Percentiles rank a stretch among this genome's conserved stretches.
phyloP scores from a whole-genome alignment of 2,888 invertebrate species.

The Leucophora obtusa region DNA sequence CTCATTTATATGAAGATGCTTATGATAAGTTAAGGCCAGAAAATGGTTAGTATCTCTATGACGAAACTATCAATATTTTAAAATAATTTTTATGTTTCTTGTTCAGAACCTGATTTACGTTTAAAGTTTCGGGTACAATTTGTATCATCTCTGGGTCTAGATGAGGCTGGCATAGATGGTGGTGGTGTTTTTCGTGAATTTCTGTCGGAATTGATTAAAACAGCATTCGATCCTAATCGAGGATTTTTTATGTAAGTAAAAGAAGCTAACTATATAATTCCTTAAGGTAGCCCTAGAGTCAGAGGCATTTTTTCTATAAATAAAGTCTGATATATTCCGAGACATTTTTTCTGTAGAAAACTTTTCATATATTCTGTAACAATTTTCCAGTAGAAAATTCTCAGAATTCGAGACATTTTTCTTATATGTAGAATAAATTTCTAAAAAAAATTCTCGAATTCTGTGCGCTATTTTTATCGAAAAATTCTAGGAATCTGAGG shows the following conservation, averaged over 20 bases:
- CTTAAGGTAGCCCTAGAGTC: no score
- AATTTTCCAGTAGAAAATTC: no score
- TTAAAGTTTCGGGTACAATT: conserved; percentile 92
- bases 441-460: no score
- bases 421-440: no score
- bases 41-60: conserved; percentile 83
- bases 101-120: conserved; percentile 90
- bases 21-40: conserved; percentile 94
- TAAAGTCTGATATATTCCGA: no score
- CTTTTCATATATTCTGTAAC: no score
- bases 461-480: no score
- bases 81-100: not conserved
- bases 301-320: no score
- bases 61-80: not conserved
- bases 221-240: conserved; percentile 97
- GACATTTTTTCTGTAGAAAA: no score
- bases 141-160: conserved; percentile 92
- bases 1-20: conserved; percentile 98
- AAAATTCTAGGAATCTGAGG: no score
- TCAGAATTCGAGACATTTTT: no score
- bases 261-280: no score
- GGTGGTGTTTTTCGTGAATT: conserved; percentile 98
- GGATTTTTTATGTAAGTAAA: conserved; percentile 87
- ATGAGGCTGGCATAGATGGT: conserved; percentile 98
- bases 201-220: conserved; percentile 93